Evolutionary conservation across 2,113 vertebrate genomes (phyloP).

Genomic region (Ameiurus melas): DNA sequence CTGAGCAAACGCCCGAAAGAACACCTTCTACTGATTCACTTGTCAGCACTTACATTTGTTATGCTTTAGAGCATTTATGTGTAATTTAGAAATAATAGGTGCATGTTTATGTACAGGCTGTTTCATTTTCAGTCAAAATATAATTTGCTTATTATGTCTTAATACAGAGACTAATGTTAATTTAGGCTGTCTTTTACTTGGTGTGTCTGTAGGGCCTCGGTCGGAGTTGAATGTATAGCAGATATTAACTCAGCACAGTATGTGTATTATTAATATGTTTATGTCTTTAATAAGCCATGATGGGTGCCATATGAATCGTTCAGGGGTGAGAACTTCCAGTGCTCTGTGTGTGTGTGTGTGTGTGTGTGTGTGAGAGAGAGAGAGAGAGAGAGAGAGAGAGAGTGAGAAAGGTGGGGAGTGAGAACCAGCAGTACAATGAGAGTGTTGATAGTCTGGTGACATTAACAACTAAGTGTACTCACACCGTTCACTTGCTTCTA

Average conservation of each 20-base stretch:
- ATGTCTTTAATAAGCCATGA: conserved; percentile 68
- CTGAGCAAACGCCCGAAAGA: conserved; percentile 30
- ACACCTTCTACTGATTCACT: conserved; percentile 39
- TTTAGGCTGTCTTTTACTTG: not conserved
- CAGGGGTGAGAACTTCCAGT: not conserved
- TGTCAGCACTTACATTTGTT: conserved; percentile 38
- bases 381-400: not conserved
- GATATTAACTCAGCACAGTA: conserved; percentile 42
- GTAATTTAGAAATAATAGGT: conserved; percentile 42
- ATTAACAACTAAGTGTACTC: conserved; percentile 20
- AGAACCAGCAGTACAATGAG: not conserved
- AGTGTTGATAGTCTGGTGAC: conserved; percentile 29
- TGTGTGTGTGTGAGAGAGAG: not conserved
- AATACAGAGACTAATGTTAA: conserved; percentile 19
- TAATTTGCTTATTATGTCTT: conserved; percentile 36
- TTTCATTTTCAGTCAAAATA: conserved; percentile 50
- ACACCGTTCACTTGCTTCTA: conserved; percentile 1
- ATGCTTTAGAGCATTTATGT: conserved; percentile 38
- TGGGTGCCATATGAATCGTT: conserved; percentile 69
- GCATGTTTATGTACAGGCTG: conserved; percentile 47
- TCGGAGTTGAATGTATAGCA: conserved; percentile 13
- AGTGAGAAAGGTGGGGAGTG: not conserved
- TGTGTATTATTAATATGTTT: conserved; percentile 57
- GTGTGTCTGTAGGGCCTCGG: conserved; percentile 18
- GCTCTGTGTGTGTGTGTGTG: not conserved